A percentile compares a stretch with the other conserved stretches of the same genome.
These are phyloP conservation scores for Hirtodrosophila trivittata DNA, from an alignment of 2,888 invertebrate species.

Conservation along the genomic window DNA sequence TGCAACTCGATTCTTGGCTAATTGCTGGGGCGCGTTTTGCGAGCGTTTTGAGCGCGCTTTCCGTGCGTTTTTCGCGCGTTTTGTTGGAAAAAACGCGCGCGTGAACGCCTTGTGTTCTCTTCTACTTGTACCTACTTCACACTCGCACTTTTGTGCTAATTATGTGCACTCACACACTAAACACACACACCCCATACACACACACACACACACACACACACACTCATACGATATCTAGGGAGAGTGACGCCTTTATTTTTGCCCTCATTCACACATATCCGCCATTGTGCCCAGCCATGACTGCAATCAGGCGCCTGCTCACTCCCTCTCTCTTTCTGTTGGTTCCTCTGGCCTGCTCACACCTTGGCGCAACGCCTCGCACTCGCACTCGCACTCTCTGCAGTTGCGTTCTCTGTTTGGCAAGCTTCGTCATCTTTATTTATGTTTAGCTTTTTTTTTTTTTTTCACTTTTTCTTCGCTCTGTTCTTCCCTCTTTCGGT, in stretches of 20 bases:
- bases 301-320: constrained; percentile 48
- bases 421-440: constrained; percentile 78
- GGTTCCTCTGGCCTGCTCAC: constrained; percentile 17
- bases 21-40: constrained; percentile 30
- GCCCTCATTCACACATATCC: constrained; percentile 77
- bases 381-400: constrained; percentile 4
- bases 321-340: constrained; percentile 8
- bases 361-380: constrained; percentile 3
- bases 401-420: constrained; percentile 26
- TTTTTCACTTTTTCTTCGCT: constrained; percentile 44
- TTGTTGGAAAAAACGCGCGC: constrained; percentile 51
- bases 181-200: constrained; percentile 3
- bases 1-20: constrained; percentile 5
- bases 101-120: constrained; percentile 1
- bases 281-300: constrained; percentile 80
- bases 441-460: constrained; percentile 61
- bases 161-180: constrained; percentile 35
- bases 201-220: constrained; percentile 12
- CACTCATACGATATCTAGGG: constrained; percentile 5
- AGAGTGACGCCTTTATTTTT: constrained; percentile 53
- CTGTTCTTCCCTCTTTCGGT: constrained; percentile 13
- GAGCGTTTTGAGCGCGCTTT: constrained; percentile 44
- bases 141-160: constrained; percentile 57
- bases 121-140: constrained; percentile 6
- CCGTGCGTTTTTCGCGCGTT: constrained; percentile 55